Conservation (phyloP, 2,888 invertebrate species). For the Nasonovia ribisnigri region DNA sequence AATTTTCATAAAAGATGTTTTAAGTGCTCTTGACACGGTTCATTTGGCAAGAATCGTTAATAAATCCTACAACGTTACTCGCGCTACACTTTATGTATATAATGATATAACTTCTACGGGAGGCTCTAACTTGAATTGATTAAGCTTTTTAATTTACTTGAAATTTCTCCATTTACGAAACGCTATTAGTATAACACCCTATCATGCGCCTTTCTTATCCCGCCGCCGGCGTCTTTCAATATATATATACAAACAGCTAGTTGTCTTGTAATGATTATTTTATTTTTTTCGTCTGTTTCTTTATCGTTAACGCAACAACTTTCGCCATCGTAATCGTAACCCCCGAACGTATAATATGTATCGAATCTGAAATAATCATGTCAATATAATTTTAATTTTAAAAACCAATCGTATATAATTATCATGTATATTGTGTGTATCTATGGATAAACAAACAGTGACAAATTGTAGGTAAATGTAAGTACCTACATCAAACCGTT, state of each 20-base stretch:
- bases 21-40: constrained; percentile 49
- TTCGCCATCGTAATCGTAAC: background rate
- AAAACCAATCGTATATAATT: background rate
- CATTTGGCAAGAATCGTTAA: constrained; percentile 49
- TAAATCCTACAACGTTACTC: background rate
- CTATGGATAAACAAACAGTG: background rate
- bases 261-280: background rate
- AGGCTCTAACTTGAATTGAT: constrained; percentile 6
- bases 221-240: background rate
- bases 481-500: too few relatives aligned
- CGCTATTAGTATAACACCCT: constrained; percentile 13
- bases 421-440: background rate
- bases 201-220: background rate
- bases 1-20: constrained; percentile 48
- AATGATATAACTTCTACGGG: background rate
- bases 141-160: constrained; percentile 30
- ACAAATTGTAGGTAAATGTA: background rate
- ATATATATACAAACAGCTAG: background rate
- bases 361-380: background rate
- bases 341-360: background rate
- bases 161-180: background rate
- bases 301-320: background rate
- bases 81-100: background rate
- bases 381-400: background rate
- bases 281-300: background rate